Conservation (phyloP, 2,888 invertebrate species). For the Morinoia aosen region DNA sequence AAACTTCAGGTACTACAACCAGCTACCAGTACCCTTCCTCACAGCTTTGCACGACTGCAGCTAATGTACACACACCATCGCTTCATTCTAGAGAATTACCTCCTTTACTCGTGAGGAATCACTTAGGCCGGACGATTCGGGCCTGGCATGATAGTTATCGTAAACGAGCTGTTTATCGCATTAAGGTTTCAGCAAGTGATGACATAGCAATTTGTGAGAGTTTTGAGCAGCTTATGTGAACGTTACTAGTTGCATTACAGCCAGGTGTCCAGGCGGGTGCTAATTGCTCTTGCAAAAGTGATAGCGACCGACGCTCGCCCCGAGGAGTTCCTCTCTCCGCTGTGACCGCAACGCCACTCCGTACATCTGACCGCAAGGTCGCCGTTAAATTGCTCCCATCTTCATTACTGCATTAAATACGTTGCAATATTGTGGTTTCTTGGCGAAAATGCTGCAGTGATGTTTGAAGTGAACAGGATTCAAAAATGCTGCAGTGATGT, state of each 20-base stretch:
- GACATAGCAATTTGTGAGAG: not conserved
- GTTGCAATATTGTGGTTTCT: not conserved
- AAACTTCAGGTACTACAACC: not conserved
- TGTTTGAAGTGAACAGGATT: not conserved
- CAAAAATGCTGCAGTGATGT: not conserved
- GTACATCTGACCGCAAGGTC: constrained; percentile 32
- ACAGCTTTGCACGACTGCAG: not conserved
- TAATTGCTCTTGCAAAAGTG: constrained; percentile 39
- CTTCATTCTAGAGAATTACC: not conserved
- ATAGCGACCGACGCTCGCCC: constrained; percentile 38
- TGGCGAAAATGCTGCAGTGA: not conserved
- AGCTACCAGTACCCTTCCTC: not conserved
- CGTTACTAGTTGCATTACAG: not conserved
- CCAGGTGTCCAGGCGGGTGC: constrained; percentile 34
- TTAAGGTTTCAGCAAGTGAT: not conserved
- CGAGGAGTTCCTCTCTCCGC: not conserved
- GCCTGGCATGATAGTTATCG: not conserved
- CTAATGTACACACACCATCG: not conserved
- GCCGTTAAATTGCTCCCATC: not conserved
- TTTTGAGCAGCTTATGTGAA: not conserved
- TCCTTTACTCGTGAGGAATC: not conserved
- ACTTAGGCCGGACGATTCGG: not conserved
- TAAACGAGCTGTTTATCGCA: constrained; percentile 10
- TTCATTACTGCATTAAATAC: not conserved
- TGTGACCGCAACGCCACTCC: not conserved